phyloP scores from a whole-genome alignment of 2,888 invertebrate genomes.

The Pseudoips prasinana region DNA sequence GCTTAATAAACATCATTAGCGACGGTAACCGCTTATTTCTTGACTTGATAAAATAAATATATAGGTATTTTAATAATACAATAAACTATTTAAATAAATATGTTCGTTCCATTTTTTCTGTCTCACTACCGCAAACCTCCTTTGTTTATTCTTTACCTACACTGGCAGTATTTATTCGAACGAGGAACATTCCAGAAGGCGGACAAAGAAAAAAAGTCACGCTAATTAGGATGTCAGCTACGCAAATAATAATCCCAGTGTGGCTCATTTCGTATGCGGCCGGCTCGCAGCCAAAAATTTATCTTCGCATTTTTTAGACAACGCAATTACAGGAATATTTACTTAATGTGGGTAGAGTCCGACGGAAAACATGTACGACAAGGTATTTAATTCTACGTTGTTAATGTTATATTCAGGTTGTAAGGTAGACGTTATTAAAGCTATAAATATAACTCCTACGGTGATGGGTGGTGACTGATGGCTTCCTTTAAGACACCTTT shows the following conservation, averaged over 20 bases:
- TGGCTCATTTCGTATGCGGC: conserved; percentile 71
- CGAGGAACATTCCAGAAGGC: conserved; percentile 49
- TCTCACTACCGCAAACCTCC: conserved; percentile 15
- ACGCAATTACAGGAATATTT: conserved; percentile 74
- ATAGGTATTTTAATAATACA: no score
- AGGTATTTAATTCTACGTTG: conserved; percentile 47
- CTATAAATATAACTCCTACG: conserved; percentile 34
- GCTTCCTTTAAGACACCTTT: no score
- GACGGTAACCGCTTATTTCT: no score
- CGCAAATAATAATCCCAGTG: conserved; percentile 73
- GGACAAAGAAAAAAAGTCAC: conserved; percentile 67
- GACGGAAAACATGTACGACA: conserved; percentile 49
- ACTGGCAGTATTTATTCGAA: conserved; percentile 36
- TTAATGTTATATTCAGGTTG: conserved; percentile 13
- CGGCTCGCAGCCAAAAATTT: conserved; percentile 60
- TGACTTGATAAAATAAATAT: no score
- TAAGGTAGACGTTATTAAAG: conserved; percentile 24
- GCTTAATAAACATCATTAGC: no score
- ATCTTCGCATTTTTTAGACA: conserved; percentile 67
- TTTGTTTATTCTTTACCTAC: conserved; percentile 38
- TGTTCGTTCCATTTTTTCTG: conserved; percentile 15
- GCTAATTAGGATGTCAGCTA: conserved; percentile 75
- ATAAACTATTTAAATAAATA: not conserved
- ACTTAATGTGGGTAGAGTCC: conserved; percentile 55
- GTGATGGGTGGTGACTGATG: conserved; percentile 22